phyloP scores from a whole-genome alignment of 2,797 vertebrate species.

The Heterohyrax brucei region DNA sequence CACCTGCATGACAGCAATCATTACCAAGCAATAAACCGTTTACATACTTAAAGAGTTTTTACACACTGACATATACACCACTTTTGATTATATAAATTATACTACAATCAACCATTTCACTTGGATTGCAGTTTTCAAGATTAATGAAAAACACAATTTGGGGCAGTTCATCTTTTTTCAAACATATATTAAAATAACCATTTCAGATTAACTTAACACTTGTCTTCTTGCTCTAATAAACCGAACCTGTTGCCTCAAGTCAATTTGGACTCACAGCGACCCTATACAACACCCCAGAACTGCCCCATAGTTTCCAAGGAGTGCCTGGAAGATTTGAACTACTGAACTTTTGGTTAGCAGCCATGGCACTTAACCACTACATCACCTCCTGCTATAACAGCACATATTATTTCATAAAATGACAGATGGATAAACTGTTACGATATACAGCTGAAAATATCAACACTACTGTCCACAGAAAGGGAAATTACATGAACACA shows the following conservation, averaged over 20 bases:
- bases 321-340: no score
- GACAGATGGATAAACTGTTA: neutral
- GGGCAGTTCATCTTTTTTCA: neutral
- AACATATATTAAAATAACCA: conserved; percentile 20
- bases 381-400: neutral
- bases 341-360: no score
- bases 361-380: no score
- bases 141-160: conserved; percentile 31
- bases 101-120: conserved; percentile 1
- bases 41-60: neutral
- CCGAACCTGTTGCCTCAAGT: no score
- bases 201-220: conserved; percentile 24
- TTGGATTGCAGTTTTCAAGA: conserved; percentile 36
- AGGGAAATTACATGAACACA: neutral
- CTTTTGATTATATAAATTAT: neutral
- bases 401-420: conserved; percentile 3
- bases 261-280: no score
- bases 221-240: neutral
- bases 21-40: neutral
- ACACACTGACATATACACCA: neutral
- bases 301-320: no score
- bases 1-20: neutral
- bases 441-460: neutral
- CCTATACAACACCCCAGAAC: no score
- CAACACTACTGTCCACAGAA: neutral